Conservation (phyloP, 1,140 invertebrate genomes). For the Cardiocondyla obscurior region DNA sequence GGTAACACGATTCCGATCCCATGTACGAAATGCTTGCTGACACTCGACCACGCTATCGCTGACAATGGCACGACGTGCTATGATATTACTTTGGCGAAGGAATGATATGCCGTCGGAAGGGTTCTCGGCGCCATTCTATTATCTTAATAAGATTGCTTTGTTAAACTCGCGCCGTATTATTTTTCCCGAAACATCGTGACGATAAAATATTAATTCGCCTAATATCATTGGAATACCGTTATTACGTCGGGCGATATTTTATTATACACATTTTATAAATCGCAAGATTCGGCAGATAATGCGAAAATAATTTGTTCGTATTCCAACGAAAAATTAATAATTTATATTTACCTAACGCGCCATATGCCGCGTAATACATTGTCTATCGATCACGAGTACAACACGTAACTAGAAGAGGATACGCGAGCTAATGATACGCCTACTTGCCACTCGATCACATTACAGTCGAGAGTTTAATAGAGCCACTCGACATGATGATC, state of each 20-base stretch:
- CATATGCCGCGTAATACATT: neutral
- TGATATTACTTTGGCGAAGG: constrained; percentile 49
- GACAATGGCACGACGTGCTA: constrained; percentile 59
- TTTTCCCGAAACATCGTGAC: neutral
- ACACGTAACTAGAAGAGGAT: constrained; percentile 49
- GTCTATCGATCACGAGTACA: constrained; percentile 54
- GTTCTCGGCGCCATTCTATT: neutral
- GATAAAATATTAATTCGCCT: neutral
- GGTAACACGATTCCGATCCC: constrained; percentile 75
- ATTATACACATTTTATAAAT: neutral
- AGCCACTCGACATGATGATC: constrained; percentile 53
- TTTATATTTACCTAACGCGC: neutral
- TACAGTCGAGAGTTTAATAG: constrained; percentile 50
- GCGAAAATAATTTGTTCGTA: neutral
- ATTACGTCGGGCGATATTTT: neutral
- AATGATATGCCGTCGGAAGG: constrained; percentile 15
- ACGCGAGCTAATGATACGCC: constrained; percentile 36
- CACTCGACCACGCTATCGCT: constrained; percentile 62
- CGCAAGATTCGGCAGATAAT: neutral
- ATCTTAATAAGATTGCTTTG: neutral
- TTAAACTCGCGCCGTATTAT: neutral
- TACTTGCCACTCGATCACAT: constrained; percentile 58
- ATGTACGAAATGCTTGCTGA: constrained; percentile 72
- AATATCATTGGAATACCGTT: neutral
- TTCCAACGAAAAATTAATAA: neutral